Conservation (phyloP, 2,888 invertebrate species). For the Coecobrya sp. region DNA sequence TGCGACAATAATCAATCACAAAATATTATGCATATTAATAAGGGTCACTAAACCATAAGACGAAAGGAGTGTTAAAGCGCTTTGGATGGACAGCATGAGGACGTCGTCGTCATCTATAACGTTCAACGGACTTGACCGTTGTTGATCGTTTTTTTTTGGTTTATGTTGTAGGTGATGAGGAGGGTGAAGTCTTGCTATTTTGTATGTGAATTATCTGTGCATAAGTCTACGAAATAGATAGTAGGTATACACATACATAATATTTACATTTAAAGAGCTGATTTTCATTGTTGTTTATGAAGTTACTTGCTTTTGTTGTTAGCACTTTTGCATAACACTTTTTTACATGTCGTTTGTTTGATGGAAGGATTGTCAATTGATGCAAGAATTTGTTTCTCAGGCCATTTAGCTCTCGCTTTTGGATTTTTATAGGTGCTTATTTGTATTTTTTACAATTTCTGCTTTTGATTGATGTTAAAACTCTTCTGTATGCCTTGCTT, state of each 20-base stretch:
- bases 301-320: constrained; percentile 56
- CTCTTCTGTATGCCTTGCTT: neutral
- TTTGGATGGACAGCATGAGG: constrained; percentile 51
- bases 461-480: neutral
- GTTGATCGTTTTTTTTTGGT: neutral
- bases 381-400: constrained; percentile 20
- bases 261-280: constrained; percentile 17
- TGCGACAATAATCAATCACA: constrained; percentile 81
- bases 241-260: too few species aligned
- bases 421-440: neutral
- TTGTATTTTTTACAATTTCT: neutral
- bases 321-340: neutral
- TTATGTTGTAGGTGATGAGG: neutral
- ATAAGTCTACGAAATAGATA: neutral
- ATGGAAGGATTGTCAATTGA: constrained; percentile 79
- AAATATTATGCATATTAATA: constrained; percentile 83
- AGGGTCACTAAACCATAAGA: constrained; percentile 82
- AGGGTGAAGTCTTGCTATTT: constrained; percentile 49
- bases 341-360: constrained; percentile 21
- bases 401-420: neutral
- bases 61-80: constrained; percentile 27
- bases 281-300: constrained; percentile 70
- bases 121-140: neutral
- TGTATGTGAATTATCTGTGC: constrained; percentile 17
- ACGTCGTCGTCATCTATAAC: constrained; percentile 6